Conservation (phyloP, 2,888 invertebrate genomes). For the Sepiola atlantica region DNA sequence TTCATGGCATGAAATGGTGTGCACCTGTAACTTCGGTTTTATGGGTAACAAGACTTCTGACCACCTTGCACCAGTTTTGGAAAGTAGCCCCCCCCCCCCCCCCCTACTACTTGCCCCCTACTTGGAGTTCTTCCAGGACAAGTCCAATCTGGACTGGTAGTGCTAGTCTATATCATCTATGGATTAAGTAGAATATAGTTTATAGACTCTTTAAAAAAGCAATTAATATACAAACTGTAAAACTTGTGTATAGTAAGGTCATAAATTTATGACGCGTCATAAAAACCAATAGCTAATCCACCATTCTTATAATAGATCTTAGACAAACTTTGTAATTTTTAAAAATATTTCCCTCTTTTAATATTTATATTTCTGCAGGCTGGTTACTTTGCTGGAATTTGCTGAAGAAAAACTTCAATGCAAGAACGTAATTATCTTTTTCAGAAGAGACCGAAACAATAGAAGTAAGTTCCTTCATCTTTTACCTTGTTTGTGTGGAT, state of each 20-base stretch:
- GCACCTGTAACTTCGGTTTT: no score
- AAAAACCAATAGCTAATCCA: not conserved
- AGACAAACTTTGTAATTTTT: not conserved
- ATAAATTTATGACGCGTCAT: not conserved
- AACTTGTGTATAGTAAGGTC: not conserved
- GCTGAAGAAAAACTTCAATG: slow-evolving; percentile 94
- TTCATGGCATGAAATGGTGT: no score
- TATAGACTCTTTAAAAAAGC: no score
- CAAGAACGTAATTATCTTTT: slow-evolving; percentile 85
- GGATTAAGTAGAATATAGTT: not conserved
- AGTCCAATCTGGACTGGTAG: not conserved
- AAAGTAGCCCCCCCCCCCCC: no score
- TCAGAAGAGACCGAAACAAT: slow-evolving; percentile 88
- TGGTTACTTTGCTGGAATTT: slow-evolving; percentile 93
- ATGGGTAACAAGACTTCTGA: no score
- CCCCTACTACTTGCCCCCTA: no score
- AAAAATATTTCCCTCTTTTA: not conserved
- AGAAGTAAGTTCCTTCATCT: slow-evolving; percentile 78
- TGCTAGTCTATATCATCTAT: not conserved
- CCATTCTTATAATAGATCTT: not conserved
- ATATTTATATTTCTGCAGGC: slow-evolving; percentile 75
- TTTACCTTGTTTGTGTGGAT: no score
- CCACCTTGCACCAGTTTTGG: no score
- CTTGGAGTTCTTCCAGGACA: no score
- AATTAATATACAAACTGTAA: no score